phyloP scores from a whole-genome alignment of 2,113 vertebrate genomes.

The Muntiacus muntjak region DNA sequence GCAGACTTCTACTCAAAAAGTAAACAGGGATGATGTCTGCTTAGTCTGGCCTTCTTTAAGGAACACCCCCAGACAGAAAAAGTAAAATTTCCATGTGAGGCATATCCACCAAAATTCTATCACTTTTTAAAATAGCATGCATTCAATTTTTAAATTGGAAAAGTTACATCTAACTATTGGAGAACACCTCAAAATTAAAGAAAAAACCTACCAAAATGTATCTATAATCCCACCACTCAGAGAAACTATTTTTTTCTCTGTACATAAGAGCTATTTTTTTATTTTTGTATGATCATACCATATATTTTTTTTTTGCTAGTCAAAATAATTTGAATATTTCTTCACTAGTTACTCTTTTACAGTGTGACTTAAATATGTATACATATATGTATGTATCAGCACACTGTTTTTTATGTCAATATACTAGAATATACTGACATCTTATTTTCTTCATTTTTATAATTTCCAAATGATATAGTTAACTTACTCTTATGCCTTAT shows the following conservation, averaged over 20 bases:
- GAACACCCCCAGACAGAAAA: not conserved
- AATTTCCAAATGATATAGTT: not conserved
- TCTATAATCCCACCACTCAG: not conserved
- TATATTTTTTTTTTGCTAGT: not conserved
- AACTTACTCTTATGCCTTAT: not conserved
- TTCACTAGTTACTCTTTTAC: not conserved
- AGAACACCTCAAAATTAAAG: slow-evolving; percentile 9
- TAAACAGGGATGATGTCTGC: not conserved
- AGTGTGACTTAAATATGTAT: not conserved
- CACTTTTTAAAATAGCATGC: not conserved
- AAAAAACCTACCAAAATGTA: not conserved
- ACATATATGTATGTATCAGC: not conserved
- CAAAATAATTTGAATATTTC: not conserved
- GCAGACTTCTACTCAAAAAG: not conserved
- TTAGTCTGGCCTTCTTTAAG: not conserved
- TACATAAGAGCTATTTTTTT: not conserved
- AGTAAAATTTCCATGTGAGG: not conserved
- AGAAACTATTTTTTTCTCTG: not conserved
- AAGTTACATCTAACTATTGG: not conserved
- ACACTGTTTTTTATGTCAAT: not conserved
- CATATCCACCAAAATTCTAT: not conserved
- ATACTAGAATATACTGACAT: not conserved
- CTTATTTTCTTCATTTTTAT: not conserved
- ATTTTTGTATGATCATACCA: not conserved
- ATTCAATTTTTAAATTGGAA: not conserved